These are phyloP conservation scores for Hapalemur alaotrensis DNA, from an alignment of 2,797 vertebrate species.

Conservation along the genomic window DNA sequence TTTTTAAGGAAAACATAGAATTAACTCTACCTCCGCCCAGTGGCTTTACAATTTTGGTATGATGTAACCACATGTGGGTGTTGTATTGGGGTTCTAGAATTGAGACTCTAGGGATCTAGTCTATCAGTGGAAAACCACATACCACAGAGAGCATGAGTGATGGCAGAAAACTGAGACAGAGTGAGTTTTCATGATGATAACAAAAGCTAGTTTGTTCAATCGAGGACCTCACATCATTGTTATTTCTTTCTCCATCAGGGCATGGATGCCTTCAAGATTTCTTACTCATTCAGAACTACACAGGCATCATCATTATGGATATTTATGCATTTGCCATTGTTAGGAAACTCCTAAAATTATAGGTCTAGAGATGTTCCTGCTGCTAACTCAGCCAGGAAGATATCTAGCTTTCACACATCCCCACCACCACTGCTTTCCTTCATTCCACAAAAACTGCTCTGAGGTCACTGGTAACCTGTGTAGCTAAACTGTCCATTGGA, in stretches of 20 bases:
- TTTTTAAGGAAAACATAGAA: background rate
- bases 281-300: background rate
- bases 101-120: background rate
- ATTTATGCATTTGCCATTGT: background rate
- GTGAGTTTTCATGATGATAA: background rate
- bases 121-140: background rate
- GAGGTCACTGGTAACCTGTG: background rate
- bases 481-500: background rate
- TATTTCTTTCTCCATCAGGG: background rate
- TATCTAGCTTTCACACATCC: background rate
- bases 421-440: background rate
- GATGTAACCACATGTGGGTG: background rate
- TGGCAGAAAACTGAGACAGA: background rate
- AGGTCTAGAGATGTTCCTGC: background rate
- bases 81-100: background rate
- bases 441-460: background rate
- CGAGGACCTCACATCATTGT: background rate
- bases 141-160: background rate
- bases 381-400: background rate
- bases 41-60: background rate
- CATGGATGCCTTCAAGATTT: background rate
- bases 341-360: background rate
- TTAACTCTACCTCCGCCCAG: background rate
- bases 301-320: background rate
- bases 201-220: background rate